Conservation (phyloP, 2,888 invertebrate genomes). For the Leptopilina drosophilae region DNA sequence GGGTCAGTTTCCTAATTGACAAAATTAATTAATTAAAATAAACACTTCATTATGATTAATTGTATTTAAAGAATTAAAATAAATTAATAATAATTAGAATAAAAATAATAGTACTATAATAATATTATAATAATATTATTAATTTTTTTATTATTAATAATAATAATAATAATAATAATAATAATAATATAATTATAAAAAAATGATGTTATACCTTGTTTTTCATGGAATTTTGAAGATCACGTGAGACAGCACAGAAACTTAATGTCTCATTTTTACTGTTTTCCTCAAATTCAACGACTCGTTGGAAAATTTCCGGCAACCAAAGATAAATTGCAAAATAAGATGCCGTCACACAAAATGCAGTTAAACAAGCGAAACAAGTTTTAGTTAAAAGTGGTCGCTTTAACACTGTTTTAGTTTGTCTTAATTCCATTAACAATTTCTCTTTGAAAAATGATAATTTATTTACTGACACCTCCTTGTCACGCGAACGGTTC, state of each 20-base stretch:
- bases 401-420: background rate
- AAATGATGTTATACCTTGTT: background rate
- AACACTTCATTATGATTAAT: background rate
- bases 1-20: constrained; percentile 60
- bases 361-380: constrained; percentile 5
- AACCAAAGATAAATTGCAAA: constrained; percentile 95
- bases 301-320: constrained; percentile 89
- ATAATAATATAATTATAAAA: background rate
- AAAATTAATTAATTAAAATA: background rate
- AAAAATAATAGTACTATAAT: no score
- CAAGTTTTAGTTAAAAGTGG: background rate
- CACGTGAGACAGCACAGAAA: constrained; percentile 84
- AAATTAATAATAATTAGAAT: no score
- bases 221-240: constrained; percentile 21
- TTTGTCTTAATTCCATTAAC: constrained; percentile 11
- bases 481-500: background rate
- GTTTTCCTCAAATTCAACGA: constrained; percentile 84
- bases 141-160: no score
- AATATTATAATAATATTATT: no score
- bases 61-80: no score
- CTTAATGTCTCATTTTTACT: constrained; percentile 84
- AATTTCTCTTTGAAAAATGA: constrained; percentile 3
- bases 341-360: constrained; percentile 82
- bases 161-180: background rate
- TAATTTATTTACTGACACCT: background rate